Percentiles rank a stretch among this genome's conserved stretches.
Conservation (phyloP, 2,113 vertebrate genomes). For the Triplophysa dalaica region DNA sequence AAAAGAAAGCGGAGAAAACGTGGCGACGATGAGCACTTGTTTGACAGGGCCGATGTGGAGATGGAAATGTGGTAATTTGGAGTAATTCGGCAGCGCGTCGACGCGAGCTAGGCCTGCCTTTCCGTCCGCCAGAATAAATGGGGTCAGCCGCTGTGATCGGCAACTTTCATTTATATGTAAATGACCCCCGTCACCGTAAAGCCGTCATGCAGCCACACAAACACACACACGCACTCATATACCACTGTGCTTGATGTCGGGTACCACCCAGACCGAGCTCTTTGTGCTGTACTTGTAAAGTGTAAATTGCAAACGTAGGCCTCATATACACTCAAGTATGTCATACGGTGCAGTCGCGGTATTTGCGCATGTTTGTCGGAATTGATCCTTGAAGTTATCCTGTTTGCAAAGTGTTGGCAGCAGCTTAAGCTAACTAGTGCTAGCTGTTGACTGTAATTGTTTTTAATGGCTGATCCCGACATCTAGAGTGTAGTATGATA, state of each 20-base stretch:
- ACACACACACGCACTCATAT: slow-evolving; percentile 31
- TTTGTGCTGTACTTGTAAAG: slow-evolving; percentile 44
- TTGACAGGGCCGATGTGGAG: slow-evolving; percentile 77
- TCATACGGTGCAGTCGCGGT: neutral
- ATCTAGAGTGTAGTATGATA: too few relatives aligned
- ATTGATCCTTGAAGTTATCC: neutral
- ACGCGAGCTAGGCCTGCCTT: slow-evolving; percentile 74
- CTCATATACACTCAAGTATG: neutral
- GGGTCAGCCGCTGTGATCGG: slow-evolving; percentile 81
- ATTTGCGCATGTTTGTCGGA: neutral
- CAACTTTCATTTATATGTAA: slow-evolving; percentile 88
- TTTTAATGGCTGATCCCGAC: too few relatives aligned
- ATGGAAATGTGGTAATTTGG: slow-evolving; percentile 83
- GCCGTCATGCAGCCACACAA: slow-evolving; percentile 59
- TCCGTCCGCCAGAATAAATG: slow-evolving; percentile 80
- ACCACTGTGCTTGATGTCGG: neutral
- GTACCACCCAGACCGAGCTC: slow-evolving; percentile 29
- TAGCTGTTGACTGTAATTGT: neutral
- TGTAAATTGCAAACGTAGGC: slow-evolving; percentile 26
- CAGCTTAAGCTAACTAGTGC: neutral
- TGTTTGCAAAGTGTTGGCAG: neutral
- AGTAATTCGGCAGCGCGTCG: slow-evolving; percentile 79
- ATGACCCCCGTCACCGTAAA: slow-evolving; percentile 75
- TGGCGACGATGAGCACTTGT: slow-evolving; percentile 67
- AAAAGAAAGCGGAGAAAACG: slow-evolving; percentile 48